Conservation (phyloP, 92 coral and sea anemone genomes). For the Umimayanthus chanpuru region DNA sequence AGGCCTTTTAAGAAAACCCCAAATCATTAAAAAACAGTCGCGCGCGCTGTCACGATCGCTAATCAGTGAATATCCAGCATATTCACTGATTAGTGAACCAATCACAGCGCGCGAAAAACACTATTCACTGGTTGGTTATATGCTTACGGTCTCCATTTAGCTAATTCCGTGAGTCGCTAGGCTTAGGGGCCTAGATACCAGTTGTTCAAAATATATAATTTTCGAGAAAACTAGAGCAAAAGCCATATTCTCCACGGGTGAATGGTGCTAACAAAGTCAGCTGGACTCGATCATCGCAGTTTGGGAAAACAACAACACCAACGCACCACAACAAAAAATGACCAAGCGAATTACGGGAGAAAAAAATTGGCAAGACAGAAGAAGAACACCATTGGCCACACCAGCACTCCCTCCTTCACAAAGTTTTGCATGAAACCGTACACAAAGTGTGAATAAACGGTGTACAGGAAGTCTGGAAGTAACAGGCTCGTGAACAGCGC, state of each 20-base stretch:
- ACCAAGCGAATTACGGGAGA: constrained; percentile 4
- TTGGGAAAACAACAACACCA: neutral
- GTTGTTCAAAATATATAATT: neutral
- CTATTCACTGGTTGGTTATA: too few relatives aligned
- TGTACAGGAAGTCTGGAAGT: constrained; percentile 14
- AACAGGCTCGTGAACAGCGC: constrained; percentile 9
- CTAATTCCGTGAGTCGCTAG: too few relatives aligned
- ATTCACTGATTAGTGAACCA: too few relatives aligned
- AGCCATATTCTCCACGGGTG: neutral
- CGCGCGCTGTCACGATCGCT: too few relatives aligned
- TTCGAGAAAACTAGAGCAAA: too few relatives aligned
- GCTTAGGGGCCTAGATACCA: constrained; percentile 9
- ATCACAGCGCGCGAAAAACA: too few relatives aligned
- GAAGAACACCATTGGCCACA: constrained; percentile 9
- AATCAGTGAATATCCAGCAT: too few relatives aligned
- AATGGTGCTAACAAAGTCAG: neutral
- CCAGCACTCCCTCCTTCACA: constrained; percentile 16
- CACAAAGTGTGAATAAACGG: neutral
- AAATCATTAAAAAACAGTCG: too few relatives aligned
- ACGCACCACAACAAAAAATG: neutral
- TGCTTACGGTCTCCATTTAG: too few relatives aligned
- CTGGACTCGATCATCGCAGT: constrained; percentile 6
- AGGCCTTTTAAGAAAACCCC: too few relatives aligned
- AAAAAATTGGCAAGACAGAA: neutral
- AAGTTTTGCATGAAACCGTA: neutral